Evolutionary conservation across 2,113 vertebrate genomes (phyloP).

Genomic region (Setophaga petechia): DNA sequence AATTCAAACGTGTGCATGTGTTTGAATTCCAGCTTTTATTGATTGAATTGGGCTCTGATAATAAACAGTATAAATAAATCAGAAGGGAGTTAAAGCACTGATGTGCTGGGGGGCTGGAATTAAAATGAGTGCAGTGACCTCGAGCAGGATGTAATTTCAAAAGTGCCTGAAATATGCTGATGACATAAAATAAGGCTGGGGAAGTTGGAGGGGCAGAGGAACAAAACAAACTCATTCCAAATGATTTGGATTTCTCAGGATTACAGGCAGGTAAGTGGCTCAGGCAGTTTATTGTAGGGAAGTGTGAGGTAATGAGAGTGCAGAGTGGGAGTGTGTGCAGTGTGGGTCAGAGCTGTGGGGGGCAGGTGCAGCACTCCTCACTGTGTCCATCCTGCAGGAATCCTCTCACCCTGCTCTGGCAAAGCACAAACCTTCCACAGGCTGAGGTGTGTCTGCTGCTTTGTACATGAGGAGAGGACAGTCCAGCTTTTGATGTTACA

Average conservation of each 20-base stretch:
- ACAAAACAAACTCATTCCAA: not conserved
- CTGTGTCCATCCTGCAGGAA: not conserved
- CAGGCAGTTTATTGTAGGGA: not conserved
- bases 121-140: not conserved
- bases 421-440: not conserved
- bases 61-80: constrained; percentile 46
- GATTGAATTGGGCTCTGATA: constrained; percentile 24
- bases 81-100: constrained; percentile 2
- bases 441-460: not conserved
- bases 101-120: not conserved
- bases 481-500: not conserved
- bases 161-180: constrained; percentile 16
- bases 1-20: not conserved
- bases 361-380: not conserved
- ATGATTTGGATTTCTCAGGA: not conserved
- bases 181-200: not conserved
- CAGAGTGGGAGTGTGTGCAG: not conserved
- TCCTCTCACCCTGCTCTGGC: not conserved
- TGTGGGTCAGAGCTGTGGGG: not conserved
- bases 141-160: constrained; percentile 3
- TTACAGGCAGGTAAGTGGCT: not conserved
- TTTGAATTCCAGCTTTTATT: constrained; percentile 10
- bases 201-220: not conserved
- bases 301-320: not conserved
- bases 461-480: not conserved